These are phyloP conservation scores for Natator depressus DNA, from an alignment of 2,113 vertebrate species.

Conservation along the genomic window DNA sequence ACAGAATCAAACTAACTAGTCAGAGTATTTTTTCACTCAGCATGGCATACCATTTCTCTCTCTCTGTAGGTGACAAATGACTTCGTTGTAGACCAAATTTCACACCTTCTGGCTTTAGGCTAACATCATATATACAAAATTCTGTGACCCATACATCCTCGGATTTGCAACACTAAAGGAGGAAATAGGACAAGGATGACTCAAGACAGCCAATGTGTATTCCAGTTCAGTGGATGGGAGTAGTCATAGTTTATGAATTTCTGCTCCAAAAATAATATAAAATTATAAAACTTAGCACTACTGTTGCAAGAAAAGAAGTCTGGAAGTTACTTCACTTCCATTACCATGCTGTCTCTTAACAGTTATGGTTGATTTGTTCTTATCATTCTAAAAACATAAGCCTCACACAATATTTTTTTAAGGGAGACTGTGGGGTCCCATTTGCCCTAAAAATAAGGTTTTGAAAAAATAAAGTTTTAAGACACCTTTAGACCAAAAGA, in stretches of 20 bases:
- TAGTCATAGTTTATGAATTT: not conserved
- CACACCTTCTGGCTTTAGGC: not conserved
- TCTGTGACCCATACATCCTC: not conserved
- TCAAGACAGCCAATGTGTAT: not conserved
- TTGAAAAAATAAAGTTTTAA: not conserved
- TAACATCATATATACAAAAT: not conserved
- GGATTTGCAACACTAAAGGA: not conserved
- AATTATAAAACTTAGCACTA: not conserved
- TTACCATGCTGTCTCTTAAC: not conserved
- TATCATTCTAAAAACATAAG: not conserved
- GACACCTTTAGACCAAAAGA: not conserved
- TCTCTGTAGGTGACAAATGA: not conserved
- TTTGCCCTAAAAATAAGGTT: not conserved
- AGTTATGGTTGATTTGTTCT: not conserved
- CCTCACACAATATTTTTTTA: not conserved
- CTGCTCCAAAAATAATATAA: not conserved
- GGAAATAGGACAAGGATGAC: not conserved
- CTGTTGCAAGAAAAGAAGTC: not conserved
- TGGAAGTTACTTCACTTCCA: not conserved
- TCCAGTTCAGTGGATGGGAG: not conserved
- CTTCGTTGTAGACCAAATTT: conserved; percentile 9
- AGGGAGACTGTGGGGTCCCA: not conserved
- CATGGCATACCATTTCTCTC: not conserved
- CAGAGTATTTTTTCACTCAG: not conserved
- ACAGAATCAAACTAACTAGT: not conserved